phyloP scores from a whole-genome alignment of 2,113 vertebrate species.

The Hippocampus guttulatus region DNA sequence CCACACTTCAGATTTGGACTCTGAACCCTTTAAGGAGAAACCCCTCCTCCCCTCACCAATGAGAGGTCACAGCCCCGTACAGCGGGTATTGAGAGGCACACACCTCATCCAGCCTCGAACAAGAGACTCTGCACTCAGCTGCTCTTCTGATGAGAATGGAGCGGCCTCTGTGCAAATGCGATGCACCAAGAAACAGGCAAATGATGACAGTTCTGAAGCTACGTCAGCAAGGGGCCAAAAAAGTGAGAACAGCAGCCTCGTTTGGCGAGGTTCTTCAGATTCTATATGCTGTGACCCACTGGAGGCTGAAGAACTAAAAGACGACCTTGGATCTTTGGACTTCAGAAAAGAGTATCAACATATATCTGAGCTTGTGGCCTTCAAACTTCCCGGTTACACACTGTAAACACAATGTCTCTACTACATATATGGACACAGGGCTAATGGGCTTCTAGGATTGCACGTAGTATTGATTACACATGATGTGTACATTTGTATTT shows the following conservation, averaged over 20 bases:
- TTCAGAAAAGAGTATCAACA: conserved; percentile 75
- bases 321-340: conserved; percentile 67
- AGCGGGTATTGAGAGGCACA: conserved; percentile 61
- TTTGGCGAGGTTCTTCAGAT: conserved; percentile 55
- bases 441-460: neutral
- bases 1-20: conserved; percentile 42
- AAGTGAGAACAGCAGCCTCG: conserved; percentile 50
- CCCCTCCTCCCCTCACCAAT: conserved; percentile 62
- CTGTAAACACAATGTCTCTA: conserved; percentile 63
- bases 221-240: conserved; percentile 25
- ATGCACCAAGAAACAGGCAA: conserved; percentile 14
- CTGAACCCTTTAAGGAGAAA: conserved; percentile 42
- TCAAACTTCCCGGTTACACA: conserved; percentile 87
- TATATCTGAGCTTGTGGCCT: conserved; percentile 81
- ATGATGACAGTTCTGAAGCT: conserved; percentile 14
- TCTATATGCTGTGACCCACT: conserved; percentile 54
- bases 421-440: neutral
- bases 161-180: conserved; percentile 21
- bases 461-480: neutral
- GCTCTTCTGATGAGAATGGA: conserved; percentile 51
- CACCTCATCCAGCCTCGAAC: conserved; percentile 43
- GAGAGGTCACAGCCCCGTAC: conserved; percentile 74
- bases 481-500: neutral
- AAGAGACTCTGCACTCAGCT: conserved; percentile 48
- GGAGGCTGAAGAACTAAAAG: conserved; percentile 56